Evolutionary conservation across 2,797 vertebrate genomes (phyloP), one percentile per base, ranked within the genome.

Genomic region (Peromyscus aztecus): DNA sequence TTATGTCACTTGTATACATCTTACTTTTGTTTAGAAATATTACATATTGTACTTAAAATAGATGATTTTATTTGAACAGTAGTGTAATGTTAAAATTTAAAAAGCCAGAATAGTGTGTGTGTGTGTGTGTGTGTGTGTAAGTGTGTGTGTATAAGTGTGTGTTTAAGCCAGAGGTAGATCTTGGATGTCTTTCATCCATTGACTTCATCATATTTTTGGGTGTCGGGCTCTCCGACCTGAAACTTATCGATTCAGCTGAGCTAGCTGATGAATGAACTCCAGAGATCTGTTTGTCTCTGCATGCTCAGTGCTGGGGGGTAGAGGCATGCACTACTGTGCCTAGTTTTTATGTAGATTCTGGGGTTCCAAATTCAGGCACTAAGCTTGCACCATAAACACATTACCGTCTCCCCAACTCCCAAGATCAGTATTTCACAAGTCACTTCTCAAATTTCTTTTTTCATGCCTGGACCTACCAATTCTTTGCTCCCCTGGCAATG

Each of bases 11-110:
- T 88, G 89, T 2, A 3, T 40, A 40, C 90, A 93, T 80, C 73
- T 88, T 96, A 83, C 67, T 95, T 84, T 95, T 94, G 92, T 95
- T 97, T 94, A 61, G 75, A 96, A 89, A 77, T 75, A 11, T 73
- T 76, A 37, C 57, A 73, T 55, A 80, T 73, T 55, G 90, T 75
- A 80, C 80, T 94, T 86, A 40, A 92, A 88, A 77, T 46, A 83
- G 37, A 37, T 88, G 67, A 85, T 94, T 85, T 93, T 75, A 76
- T 95, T 96, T 95, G 92, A 93, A 77, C 37, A 69, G 43, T 29
- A 61, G 37, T 65, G 69, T 93, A 95, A 73, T 63, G 46, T 94
- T 87, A 92, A 81, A 77, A 59, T 75, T 81, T 46, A 21, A 84
- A 86, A 86, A 90, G 78, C 89, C 63, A 83, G 3, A 24, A 23